Percentiles rank a stretch among this genome's conserved stretches.
phyloP scores from a whole-genome alignment of 2,888 invertebrate genomes.

The Drosophila lutescens region DNA sequence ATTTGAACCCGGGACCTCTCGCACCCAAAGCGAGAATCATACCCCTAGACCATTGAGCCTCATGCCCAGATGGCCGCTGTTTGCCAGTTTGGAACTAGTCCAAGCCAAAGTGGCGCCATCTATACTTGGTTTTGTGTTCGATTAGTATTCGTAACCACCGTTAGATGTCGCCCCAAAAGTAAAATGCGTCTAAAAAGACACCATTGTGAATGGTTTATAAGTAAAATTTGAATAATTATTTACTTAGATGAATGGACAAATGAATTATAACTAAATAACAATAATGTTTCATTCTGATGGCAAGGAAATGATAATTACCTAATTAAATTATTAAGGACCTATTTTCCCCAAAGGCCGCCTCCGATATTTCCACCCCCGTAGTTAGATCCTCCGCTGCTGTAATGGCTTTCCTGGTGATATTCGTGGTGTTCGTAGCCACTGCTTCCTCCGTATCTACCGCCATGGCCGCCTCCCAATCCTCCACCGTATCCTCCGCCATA shows the following conservation, averaged over 20 bases:
- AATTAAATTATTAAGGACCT: background rate
- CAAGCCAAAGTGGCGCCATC: slow-evolving; percentile 43
- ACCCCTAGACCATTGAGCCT: slow-evolving; percentile 89
- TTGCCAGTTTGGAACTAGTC: background rate
- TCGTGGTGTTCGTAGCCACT: slow-evolving; percentile 63
- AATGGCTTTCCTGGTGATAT: slow-evolving; percentile 67
- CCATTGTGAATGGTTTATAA: background rate
- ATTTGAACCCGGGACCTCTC: slow-evolving; percentile 89
- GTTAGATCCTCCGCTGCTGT: slow-evolving; percentile 66
- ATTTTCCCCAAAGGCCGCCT: slow-evolving; percentile 66
- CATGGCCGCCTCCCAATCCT: slow-evolving; percentile 46
- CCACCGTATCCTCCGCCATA: slow-evolving; percentile 37
- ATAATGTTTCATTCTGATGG: slow-evolving; percentile 34
- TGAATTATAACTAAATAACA: slow-evolving; percentile 69
- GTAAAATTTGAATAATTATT: slow-evolving; percentile 18
- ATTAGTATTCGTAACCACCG: background rate
- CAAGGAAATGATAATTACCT: slow-evolving; percentile 19
- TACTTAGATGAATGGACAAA: slow-evolving; percentile 13
- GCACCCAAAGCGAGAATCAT: slow-evolving; percentile 89
- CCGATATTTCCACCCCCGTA: slow-evolving; percentile 56
- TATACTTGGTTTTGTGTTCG: background rate
- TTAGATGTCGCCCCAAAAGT: background rate
- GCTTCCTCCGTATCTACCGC: slow-evolving; percentile 47
- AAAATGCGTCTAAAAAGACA: background rate
- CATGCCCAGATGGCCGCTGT: background rate